Conservation (phyloP, 2,113 vertebrate genomes). For the Pteronura brasiliensis region DNA sequence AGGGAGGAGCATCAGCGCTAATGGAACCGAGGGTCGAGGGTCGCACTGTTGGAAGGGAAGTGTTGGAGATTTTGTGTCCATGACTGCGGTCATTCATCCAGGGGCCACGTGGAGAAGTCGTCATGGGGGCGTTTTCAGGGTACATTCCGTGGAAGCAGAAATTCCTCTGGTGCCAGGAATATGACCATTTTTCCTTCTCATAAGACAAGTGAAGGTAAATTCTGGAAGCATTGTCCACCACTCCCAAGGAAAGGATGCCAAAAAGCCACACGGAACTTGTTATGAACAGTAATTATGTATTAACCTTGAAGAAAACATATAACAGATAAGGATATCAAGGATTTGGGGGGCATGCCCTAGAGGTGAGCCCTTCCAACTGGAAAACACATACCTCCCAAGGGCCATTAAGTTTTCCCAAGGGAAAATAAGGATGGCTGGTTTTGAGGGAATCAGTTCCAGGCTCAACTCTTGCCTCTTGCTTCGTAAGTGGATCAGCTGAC, state of each 20-base stretch:
- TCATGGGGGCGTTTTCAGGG: background rate
- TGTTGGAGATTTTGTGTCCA: background rate
- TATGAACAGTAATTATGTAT: background rate
- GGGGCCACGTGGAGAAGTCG: background rate
- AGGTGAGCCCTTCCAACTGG: background rate
- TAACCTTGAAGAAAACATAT: background rate
- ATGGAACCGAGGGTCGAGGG: background rate
- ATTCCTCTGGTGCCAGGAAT: background rate
- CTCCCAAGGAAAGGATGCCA: background rate
- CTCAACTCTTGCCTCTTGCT: background rate
- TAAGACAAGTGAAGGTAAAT: background rate
- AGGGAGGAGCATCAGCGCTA: background rate
- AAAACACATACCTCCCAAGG: background rate
- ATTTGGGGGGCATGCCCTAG: background rate
- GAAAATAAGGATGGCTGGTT: background rate
- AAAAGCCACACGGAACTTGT: background rate
- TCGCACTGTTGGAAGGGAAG: background rate
- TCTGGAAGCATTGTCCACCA: background rate
- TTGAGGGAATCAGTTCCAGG: background rate
- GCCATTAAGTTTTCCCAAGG: background rate
- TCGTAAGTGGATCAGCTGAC: background rate
- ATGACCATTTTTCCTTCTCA: background rate
- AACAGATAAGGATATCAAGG: background rate
- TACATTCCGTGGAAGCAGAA: background rate
- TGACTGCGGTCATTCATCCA: background rate